These are phyloP conservation scores for Temnothorax longispinosus DNA, from an alignment of 1,140 invertebrate species.

Conservation along the genomic window DNA sequence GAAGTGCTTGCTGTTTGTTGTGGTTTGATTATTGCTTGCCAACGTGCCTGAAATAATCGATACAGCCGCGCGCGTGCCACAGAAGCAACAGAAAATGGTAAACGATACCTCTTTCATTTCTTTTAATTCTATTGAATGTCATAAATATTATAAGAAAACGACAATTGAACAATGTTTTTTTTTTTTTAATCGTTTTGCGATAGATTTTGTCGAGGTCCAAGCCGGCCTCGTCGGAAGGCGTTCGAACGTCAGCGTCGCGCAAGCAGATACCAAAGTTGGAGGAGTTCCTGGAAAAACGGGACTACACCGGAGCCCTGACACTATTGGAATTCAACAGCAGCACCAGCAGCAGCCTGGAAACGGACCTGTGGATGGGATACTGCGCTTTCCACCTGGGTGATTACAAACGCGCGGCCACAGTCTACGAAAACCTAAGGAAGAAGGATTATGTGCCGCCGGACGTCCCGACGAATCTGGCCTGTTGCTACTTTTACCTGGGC, in stretches of 20 bases:
- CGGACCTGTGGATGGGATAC: conserved; percentile 96
- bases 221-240: conserved; percentile 86
- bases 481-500: conserved; percentile 98
- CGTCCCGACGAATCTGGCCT: conserved; percentile 93
- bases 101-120: neutral
- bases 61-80: neutral
- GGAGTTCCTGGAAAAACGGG: conserved; percentile 94
- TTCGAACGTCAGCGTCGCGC: conserved; percentile 80
- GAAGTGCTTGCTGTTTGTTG: conserved; percentile 14
- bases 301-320: conserved; percentile 97
- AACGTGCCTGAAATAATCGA: conserved; percentile 44
- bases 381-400: conserved; percentile 98
- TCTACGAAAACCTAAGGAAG: conserved; percentile 88
- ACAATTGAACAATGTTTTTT: no score
- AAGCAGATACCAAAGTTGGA: conserved; percentile 92
- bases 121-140: neutral
- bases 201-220: conserved; percentile 91
- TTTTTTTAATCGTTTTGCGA: neutral
- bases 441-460: conserved; percentile 85
- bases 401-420: conserved; percentile 94
- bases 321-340: conserved; percentile 92
- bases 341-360: conserved; percentile 88
- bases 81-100: conserved; percentile 32
- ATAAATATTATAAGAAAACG: neutral
- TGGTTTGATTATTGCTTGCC: conserved; percentile 10